Conservation (phyloP, 2,888 invertebrate species). For the Conchocele bisecta region DNA sequence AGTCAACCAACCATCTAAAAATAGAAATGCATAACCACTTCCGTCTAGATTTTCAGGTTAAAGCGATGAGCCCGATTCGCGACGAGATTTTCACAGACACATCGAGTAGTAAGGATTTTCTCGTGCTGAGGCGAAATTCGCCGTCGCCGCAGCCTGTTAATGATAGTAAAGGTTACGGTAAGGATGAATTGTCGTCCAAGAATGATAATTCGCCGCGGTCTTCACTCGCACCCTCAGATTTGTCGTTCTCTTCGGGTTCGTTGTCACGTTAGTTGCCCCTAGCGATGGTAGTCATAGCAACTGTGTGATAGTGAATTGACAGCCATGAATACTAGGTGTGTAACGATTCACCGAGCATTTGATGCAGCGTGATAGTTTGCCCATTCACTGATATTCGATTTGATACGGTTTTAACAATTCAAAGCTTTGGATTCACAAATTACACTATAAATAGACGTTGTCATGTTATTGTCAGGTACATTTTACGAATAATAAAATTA, state of each 20-base stretch:
- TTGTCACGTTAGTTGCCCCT: slow-evolving; percentile 45
- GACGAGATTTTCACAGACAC: slow-evolving; percentile 8
- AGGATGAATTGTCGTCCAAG: slow-evolving; percentile 22
- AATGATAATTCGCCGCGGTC: slow-evolving; percentile 43
- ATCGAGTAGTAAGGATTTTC: neutral
- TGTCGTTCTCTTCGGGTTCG: slow-evolving; percentile 43
- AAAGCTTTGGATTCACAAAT: no score
- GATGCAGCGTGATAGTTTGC: no score
- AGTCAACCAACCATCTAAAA: slow-evolving; percentile 52
- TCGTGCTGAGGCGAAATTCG: neutral
- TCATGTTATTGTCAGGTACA: no score
- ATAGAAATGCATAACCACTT: slow-evolving; percentile 45
- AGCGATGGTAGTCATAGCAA: no score
- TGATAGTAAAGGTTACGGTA: slow-evolving; percentile 14
- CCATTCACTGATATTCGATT: no score
- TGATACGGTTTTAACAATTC: no score
- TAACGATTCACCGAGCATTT: no score
- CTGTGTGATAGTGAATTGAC: no score
- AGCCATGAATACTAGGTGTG: no score
- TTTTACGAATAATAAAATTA: no score
- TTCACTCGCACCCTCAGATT: slow-evolving; percentile 45
- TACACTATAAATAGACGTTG: no score
- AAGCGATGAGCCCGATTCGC: slow-evolving; percentile 37
- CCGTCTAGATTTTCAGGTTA: slow-evolving; percentile 45
- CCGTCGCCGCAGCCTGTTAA: slow-evolving; percentile 39